Base-by-base conservation (phyloP, 2,113 vertebrate genomes). In the Macaca mulatta region DNA sequence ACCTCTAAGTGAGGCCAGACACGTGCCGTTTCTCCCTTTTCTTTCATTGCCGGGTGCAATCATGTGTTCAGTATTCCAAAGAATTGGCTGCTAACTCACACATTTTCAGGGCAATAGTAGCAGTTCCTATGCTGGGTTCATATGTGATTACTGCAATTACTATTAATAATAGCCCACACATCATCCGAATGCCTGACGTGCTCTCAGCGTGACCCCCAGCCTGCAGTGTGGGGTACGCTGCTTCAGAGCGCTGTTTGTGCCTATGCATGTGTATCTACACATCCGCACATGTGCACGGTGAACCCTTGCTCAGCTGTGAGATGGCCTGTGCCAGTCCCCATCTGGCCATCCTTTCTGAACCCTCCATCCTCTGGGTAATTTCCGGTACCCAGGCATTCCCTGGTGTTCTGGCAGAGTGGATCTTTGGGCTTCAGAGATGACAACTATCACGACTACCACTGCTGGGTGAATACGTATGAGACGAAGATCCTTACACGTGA, bases 281-380 rank as follows among this genome's bases (percentile, higher is more conserved):
- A 23, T 17, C 72, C 13, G 35, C 35, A 25, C 10, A 25, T 38
- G 14, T 32, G 13, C 30, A 35, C 1, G 0, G 7, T 5, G 22
- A 45, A 70, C 22, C 27, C 13, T 52, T 23, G 38, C 35, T 74
- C 74, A 64, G 16, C 59, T 35, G 30, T 3, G 12, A n/a, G 50
- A n/a, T 8, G 3, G 38, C n/a, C 11, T 64, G 35, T 23, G 2
- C 9, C 10, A n/a, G n/a, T 2, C 3, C 35, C 43, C 2, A 4
- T 18, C 70, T 48, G 32, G 14, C 32, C 45, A n/a, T 38, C 22
- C 11, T 67, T 61, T 84, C 18, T 27, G 32, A 80, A 22, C 8
- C 20, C 14, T n/a, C 18, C 70, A 5, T 30, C 32, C 23, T 67
- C 59, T 64, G 8, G 35, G 50, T 50, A 40, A 38, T 50, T 55